Percentiles rank a stretch among this genome's conserved stretches.
These are phyloP conservation scores for Hybognathus amarus DNA, from an alignment of 2,797 vertebrate species.

Conservation along the genomic window DNA sequence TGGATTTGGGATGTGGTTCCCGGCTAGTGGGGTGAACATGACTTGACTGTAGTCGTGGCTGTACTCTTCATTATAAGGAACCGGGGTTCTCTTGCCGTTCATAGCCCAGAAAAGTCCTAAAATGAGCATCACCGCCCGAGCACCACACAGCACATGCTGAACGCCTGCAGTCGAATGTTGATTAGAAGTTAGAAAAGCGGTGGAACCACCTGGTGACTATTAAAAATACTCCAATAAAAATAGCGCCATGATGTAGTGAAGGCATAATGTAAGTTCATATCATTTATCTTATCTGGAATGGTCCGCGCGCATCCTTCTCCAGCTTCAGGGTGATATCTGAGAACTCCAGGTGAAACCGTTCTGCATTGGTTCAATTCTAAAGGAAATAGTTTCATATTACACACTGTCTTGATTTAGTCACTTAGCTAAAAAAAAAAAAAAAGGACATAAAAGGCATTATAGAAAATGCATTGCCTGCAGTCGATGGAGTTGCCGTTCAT, in stretches of 20 bases:
- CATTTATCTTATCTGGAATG: slow-evolving; percentile 59
- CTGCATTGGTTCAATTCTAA: slow-evolving; percentile 8
- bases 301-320: slow-evolving; percentile 13
- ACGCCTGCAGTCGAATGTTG: slow-evolving; percentile 80
- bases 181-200: slow-evolving; percentile 77
- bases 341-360: neutral
- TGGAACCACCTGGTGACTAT: slow-evolving; percentile 82
- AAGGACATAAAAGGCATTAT: neutral
- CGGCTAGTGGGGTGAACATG: slow-evolving; percentile 73
- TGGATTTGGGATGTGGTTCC: slow-evolving; percentile 79
- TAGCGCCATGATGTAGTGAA: slow-evolving; percentile 81
- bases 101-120: slow-evolving; percentile 83
- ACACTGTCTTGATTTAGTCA: neutral
- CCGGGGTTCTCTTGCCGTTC: slow-evolving; percentile 74
- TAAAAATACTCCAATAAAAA: slow-evolving; percentile 82
- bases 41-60: slow-evolving; percentile 69
- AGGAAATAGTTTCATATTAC: slow-evolving; percentile 4
- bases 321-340: slow-evolving; percentile 5
- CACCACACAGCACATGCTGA: slow-evolving; percentile 82
- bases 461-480: neutral
- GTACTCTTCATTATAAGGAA: slow-evolving; percentile 71
- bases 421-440: neutral
- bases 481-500: neutral
- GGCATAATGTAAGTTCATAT: slow-evolving; percentile 72
- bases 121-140: slow-evolving; percentile 82